Base-by-base conservation (phyloP, 2,113 vertebrate genomes). In the Poecilia latipinna region DNA sequence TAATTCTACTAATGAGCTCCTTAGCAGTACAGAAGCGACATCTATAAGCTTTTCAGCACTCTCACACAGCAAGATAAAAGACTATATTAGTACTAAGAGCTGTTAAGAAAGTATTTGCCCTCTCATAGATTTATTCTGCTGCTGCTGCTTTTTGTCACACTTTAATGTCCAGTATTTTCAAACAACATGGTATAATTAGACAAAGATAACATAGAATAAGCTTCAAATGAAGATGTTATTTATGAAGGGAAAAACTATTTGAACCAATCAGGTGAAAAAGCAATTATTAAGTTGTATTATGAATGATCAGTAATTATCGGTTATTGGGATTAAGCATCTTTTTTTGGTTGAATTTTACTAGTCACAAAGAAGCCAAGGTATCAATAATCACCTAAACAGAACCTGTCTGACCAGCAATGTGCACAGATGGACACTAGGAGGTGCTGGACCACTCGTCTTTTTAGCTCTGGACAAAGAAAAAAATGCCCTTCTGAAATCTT, bases 31-130 rank as follows among this genome's bases (percentile, higher is more conserved):
- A 33, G 62, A 31, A 26, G 37, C 31, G 32, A 57, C 10, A 26
- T 65, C 35, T 70, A 44, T 28, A 32, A 15, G 26, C 32, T 6
- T 65, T 42, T 74, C 65, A 32, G 15, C 65, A 63, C 29, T 39
- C 42, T 60, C 24, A 22, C 75, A 63, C 28, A 24, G 35, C 29
- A 83, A 73, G 75, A 70, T 57, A 67, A 12, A 57, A 81, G 72
- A 74, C 60, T 44, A 62, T 70, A 75, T 82, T 35, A 72, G 28
- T 82, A 33, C 4, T 80, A 8, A 24, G 51, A 8, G 51, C 51
- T 57, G 22, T 22, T 8, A n/a, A n/a, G 35, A 54, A 24, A 57
- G 51, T 57, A 57, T n/a, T 57, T 57, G 19, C 22, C 51, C 19
- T 51, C 48, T 7, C 19, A 51, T 19, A 24, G 48, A 51, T 51